Conservation (phyloP, 35 echinoderm and acorn worm genomes). For the Diadema setosum region DNA sequence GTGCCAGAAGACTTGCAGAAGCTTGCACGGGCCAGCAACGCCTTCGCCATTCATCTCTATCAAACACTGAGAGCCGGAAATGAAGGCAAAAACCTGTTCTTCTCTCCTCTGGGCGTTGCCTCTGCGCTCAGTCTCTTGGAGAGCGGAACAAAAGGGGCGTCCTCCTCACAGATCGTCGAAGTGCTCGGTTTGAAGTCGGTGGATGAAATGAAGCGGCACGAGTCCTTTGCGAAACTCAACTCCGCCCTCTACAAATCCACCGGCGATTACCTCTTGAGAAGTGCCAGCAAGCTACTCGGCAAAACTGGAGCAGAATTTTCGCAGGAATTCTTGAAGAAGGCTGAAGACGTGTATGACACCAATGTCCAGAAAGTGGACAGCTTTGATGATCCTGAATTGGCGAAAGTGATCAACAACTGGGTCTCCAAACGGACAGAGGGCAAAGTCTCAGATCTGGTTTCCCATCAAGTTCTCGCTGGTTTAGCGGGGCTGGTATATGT, state of each 20-base stretch:
- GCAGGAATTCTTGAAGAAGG: conserved; percentile 34
- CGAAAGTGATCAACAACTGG: conserved; percentile 56
- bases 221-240: conserved; percentile 54
- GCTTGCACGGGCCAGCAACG: conserved; percentile 39
- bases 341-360: conserved; percentile 33
- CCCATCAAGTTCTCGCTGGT: conserved; percentile 22
- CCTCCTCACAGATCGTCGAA: conserved; percentile 51
- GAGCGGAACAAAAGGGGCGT: conserved; percentile 41
- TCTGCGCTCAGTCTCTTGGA: conserved; percentile 70
- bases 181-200: conserved; percentile 50
- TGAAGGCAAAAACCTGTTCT: conserved; percentile 68
- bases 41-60: conserved; percentile 53
- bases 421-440: conserved; percentile 59
- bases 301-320: conserved; percentile 35
- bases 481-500: conserved; percentile 57
- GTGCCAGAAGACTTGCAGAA: not conserved
- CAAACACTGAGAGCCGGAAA: not conserved
- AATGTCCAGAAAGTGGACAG: conserved; percentile 31
- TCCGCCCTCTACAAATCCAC: conserved; percentile 19
- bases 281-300: conserved; percentile 72
- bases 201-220: conserved; percentile 27
- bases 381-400: conserved; percentile 4
- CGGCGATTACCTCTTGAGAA: conserved; percentile 28
- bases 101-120: conserved; percentile 69
- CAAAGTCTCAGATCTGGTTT: conserved; percentile 48